These are phyloP conservation scores for Phataginus tetradactyla DNA, from an alignment of 2,797 vertebrate genomes.

Conservation along the genomic window DNA sequence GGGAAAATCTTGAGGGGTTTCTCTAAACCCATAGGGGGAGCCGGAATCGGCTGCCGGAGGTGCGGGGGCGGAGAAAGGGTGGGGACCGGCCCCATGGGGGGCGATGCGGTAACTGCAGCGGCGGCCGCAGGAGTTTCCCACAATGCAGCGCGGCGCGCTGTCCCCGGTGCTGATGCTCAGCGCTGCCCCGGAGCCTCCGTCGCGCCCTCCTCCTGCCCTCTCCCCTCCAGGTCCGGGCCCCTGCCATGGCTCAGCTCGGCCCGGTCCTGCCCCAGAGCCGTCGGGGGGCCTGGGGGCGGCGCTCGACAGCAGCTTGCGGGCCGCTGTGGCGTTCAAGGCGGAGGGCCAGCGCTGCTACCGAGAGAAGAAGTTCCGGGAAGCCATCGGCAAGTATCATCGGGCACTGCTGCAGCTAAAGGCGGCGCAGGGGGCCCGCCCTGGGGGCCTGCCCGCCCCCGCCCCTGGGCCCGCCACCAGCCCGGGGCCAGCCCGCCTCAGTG, in stretches of 20 bases:
- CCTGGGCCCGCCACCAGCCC: conserved; percentile 87
- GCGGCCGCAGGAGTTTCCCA: conserved; percentile 90
- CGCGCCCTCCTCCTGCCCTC: conserved; percentile 77
- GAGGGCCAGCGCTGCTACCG: conserved; percentile 96
- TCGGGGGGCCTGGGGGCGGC: conserved; percentile 87
- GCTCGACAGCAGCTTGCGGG: conserved; percentile 93
- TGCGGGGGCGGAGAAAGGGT: conserved; percentile 80
- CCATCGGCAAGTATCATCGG: conserved; percentile 96
- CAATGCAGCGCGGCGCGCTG: conserved; percentile 90
- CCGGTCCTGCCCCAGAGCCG: conserved; percentile 84
- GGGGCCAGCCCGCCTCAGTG: conserved; percentile 86
- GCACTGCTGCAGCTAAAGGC: conserved; percentile 94
- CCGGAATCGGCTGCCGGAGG: conserved; percentile 64
- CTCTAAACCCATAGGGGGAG: conserved; percentile 75
- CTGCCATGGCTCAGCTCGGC: conserved; percentile 71
- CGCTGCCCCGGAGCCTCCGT: conserved; percentile 88
- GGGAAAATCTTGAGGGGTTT: conserved; percentile 62
- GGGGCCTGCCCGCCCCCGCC: conserved; percentile 86
- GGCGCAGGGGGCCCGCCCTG: conserved; percentile 73
- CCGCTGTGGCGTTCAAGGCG: conserved; percentile 93
- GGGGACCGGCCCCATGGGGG: conserved; percentile 77
- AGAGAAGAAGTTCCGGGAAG: conserved; percentile 97
- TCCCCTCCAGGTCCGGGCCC: conserved; percentile 68
- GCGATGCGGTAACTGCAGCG: conserved; percentile 83
- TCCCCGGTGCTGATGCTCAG: conserved; percentile 91